Conservation (phyloP, 2,888 invertebrate genomes). For the Priapulus caudatus region DNA sequence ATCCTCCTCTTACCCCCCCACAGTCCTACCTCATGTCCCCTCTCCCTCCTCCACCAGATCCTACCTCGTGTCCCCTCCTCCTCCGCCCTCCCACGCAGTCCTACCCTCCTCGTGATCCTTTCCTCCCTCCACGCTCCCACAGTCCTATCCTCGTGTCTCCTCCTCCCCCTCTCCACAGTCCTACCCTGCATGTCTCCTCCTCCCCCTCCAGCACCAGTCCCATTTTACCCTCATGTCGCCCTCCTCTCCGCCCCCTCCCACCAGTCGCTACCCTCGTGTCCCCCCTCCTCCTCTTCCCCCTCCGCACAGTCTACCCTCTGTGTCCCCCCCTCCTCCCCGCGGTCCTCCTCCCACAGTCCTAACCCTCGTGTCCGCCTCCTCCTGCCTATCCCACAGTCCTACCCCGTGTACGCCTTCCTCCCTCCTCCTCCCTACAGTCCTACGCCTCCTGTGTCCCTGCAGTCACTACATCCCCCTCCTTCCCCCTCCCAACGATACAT, state of each 20-base stretch:
- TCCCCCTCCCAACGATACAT: no score
- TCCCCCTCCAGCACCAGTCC: neutral
- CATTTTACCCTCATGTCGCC: neutral
- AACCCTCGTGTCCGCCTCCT: neutral
- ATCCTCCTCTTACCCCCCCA: slow-evolving; percentile 7
- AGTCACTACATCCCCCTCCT: no score
- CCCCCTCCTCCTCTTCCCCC: slow-evolving; percentile 7
- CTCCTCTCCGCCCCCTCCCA: slow-evolving; percentile 8
- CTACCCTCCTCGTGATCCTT: no score
- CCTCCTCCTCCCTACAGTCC: slow-evolving; percentile 4
- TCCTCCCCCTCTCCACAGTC: slow-evolving; percentile 8
- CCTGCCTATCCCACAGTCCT: neutral
- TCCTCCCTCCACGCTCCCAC: no score
- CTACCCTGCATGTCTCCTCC: slow-evolving; percentile 9
- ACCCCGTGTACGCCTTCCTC: slow-evolving; percentile 4
- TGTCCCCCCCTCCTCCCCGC: slow-evolving; percentile 4
- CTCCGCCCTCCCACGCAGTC: no score
- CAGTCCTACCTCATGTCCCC: neutral
- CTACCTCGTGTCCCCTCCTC: neutral
- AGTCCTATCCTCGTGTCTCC: no score
- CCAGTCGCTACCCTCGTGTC: slow-evolving; percentile 6
- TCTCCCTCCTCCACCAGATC: slow-evolving; percentile 2
- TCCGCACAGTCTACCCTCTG: slow-evolving; percentile 5
- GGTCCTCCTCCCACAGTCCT: neutral
- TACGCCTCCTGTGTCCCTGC: no score